Conservation (phyloP, 2,888 invertebrate genomes). For the Himalopsyche anomala region DNA sequence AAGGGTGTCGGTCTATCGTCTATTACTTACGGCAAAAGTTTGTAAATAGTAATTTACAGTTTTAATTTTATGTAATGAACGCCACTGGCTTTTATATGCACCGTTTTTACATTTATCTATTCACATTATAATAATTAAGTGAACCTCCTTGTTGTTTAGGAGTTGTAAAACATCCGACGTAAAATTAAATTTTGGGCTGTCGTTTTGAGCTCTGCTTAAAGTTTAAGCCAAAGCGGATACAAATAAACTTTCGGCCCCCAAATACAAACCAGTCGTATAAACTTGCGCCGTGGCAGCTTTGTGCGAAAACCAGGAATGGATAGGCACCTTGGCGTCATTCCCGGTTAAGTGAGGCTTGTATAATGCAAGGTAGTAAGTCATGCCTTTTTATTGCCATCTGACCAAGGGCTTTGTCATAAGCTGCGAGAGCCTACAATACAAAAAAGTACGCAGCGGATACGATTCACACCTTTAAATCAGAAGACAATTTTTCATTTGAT, state of each 20-base stretch:
- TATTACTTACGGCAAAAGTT: no score
- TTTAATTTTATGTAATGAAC: no score
- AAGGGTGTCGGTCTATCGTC: no score
- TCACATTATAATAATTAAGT: constrained; percentile 18
- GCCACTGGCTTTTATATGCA: neutral
- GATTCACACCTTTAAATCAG: no score
- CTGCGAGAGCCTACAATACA: neutral
- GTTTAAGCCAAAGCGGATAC: constrained; percentile 5
- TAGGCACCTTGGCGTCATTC: constrained; percentile 9
- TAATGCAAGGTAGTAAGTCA: constrained; percentile 11
- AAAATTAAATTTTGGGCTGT: constrained; percentile 17
- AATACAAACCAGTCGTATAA: constrained; percentile 21
- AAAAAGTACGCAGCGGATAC: neutral
- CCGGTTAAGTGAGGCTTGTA: neutral
- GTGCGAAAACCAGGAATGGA: neutral
- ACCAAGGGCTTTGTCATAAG: neutral
- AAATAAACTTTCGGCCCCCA: neutral
- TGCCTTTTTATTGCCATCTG: constrained; percentile 2
- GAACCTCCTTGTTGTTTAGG: neutral
- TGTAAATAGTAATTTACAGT: no score
- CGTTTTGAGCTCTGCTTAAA: constrained; percentile 15
- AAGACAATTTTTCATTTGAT: no score
- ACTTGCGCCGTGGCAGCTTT: neutral
- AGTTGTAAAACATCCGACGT: constrained; percentile 26
- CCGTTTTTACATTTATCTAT: neutral